Conservation (phyloP, 2,888 invertebrate genomes). For the Electrophaes corylata region DNA sequence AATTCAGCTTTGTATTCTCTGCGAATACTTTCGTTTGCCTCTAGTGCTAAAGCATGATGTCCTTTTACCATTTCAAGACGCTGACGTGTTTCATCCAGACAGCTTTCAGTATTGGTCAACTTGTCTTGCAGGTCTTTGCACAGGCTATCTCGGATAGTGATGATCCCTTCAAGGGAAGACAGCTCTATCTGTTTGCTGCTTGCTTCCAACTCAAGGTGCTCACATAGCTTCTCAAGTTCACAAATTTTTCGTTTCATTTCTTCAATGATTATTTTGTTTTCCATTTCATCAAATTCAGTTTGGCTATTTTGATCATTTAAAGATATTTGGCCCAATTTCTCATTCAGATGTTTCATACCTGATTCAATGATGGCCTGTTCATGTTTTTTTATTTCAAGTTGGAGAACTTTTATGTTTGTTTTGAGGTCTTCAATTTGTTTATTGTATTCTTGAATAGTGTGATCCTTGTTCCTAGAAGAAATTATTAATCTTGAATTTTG, state of each 20-base stretch:
- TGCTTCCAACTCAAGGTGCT: slow-evolving; percentile 69
- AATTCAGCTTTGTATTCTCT: slow-evolving; percentile 77
- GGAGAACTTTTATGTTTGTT: slow-evolving; percentile 61
- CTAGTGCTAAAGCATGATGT: slow-evolving; percentile 76
- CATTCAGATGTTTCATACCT: slow-evolving; percentile 45
- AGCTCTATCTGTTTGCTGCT: slow-evolving; percentile 72
- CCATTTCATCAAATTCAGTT: slow-evolving; percentile 12
- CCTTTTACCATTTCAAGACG: slow-evolving; percentile 80
- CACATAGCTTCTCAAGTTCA: slow-evolving; percentile 65
- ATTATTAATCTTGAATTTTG: no score
- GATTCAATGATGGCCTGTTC: slow-evolving; percentile 34
- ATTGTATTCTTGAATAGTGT: slow-evolving; percentile 71
- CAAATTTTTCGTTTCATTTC: slow-evolving; percentile 57
- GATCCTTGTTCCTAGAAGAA: slow-evolving; percentile 68
- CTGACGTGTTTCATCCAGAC: slow-evolving; percentile 70
- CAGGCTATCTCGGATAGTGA: slow-evolving; percentile 72
- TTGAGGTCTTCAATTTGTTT: slow-evolving; percentile 77
- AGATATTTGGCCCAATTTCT: slow-evolving; percentile 37
- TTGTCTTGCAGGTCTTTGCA: slow-evolving; percentile 77
- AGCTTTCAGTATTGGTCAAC: slow-evolving; percentile 63
- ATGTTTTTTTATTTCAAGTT: slow-evolving; percentile 51
- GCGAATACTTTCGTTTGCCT: slow-evolving; percentile 80
- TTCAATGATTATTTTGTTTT: slow-evolving; percentile 42
- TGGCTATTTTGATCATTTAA: slow-evolving; percentile 27
- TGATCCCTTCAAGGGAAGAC: slow-evolving; percentile 71